Evolutionary conservation across 2,113 vertebrate species (phyloP), one percentile per base, ranked within the genome.

Genomic region (Caracal caracal): DNA sequence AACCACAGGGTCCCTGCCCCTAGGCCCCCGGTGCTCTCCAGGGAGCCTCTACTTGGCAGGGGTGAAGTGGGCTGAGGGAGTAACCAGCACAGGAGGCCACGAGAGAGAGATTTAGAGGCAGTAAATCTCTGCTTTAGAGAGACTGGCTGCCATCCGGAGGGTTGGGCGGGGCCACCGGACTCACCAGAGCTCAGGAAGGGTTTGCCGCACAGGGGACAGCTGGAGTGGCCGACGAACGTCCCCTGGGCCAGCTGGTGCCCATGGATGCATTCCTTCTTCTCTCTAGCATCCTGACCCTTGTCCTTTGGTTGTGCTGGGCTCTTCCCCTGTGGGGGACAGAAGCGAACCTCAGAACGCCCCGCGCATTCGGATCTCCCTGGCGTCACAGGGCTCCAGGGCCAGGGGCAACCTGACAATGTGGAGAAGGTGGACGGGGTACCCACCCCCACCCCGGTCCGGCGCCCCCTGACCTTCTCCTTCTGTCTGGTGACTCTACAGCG

Each of bases 171-270:
- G 22, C 94, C 96, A 96, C 84, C 15, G 35, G 99, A 99, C 99
- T 99, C 99, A 99, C 99, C 99, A 93, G 99, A 98, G 98, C 99
- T 99, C 98, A 99, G 99, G 98, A 99, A 98, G 30, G 98, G 98
- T 96, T 99, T 99, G 98, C 99, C 98, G 97, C 99, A 99, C 97
- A 99, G 97, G 0, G 99, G 99, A 98, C 99, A 99, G 96, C 98
- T 99, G 97, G 99, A 98, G 95, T 98, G 99, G 94, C 98, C 99
- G 96, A 98, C 98, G 98, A 99, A 99, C 84, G 98, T 98, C 49
- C 99, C 99, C 4, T 95, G 99, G 73, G 99, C 98, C 49, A 99
- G 98, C 95, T 98, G 97, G 98, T 99, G 99, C 81, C 99, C 98
- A 80, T 89, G 98, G 98, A 97, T 71, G 88, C 98, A 98, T 92